Conservation (phyloP, 2,888 invertebrate species). For the Pharmacophagus antenor region DNA sequence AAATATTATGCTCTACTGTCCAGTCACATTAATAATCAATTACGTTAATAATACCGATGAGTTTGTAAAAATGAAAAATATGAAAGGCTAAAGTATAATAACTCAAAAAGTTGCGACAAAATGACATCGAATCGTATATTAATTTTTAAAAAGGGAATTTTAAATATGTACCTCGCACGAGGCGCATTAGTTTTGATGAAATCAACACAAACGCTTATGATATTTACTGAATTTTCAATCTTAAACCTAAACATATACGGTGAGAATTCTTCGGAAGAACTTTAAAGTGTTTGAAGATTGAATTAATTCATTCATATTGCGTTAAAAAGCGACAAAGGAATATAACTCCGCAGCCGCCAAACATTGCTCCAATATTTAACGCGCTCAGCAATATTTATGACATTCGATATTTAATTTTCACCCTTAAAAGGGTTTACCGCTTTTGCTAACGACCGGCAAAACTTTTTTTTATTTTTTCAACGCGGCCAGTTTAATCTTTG, state of each 20-base stretch:
- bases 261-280: not conserved
- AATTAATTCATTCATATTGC: slow-evolving; percentile 17
- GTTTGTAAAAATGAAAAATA: not conserved
- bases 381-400: slow-evolving; percentile 48
- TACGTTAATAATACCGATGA: not conserved
- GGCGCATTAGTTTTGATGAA: slow-evolving; percentile 7
- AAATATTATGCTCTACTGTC: not conserved
- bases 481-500: slow-evolving; percentile 49
- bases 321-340: slow-evolving; percentile 28
- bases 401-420: slow-evolving; percentile 50
- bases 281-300: slow-evolving; percentile 29
- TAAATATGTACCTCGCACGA: slow-evolving; percentile 22
- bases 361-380: slow-evolving; percentile 41
- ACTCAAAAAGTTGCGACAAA: not conserved
- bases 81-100: not conserved
- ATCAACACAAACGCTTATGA: not conserved
- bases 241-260: not conserved
- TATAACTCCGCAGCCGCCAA: slow-evolving; percentile 37
- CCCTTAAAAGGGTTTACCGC: slow-evolving; percentile 49
- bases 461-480: slow-evolving; percentile 52
- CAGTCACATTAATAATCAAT: not conserved
- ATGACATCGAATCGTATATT: slow-evolving; percentile 1
- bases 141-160: slow-evolving; percentile 8
- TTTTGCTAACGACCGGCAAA: slow-evolving; percentile 56
- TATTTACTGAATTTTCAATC: not conserved